phyloP scores from a whole-genome alignment of 2,888 invertebrate species.

The Phyllotreta cruciferae region DNA sequence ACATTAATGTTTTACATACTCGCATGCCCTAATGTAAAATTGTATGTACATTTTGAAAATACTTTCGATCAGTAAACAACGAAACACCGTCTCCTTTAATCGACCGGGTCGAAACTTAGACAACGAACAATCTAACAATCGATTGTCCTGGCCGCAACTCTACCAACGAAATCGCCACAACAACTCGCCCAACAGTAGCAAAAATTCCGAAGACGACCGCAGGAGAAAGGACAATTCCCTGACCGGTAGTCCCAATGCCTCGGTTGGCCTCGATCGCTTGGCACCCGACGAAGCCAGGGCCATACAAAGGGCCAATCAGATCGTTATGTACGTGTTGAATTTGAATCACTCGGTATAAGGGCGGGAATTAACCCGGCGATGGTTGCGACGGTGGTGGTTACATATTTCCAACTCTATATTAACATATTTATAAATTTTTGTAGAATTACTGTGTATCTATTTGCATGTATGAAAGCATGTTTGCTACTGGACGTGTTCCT shows the following conservation, averaged over 20 bases:
- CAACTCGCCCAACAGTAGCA: slow-evolving; percentile 43
- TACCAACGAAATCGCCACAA: slow-evolving; percentile 52
- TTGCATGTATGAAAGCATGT: no score
- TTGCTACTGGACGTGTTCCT: no score
- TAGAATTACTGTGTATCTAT: no score
- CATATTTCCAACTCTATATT: no score
- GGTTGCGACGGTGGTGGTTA: not conserved
- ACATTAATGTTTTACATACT: no score
- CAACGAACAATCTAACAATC: slow-evolving; percentile 60
- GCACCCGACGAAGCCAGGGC: slow-evolving; percentile 79
- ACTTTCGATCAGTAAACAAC: slow-evolving; percentile 56
- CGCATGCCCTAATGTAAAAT: no score
- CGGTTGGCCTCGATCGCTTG: slow-evolving; percentile 66
- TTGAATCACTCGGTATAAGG: not conserved
- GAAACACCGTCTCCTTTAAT: slow-evolving; percentile 55
- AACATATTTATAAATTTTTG: no score
- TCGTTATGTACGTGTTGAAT: slow-evolving; percentile 77
- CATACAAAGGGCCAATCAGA: slow-evolving; percentile 85
- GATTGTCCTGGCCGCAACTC: slow-evolving; percentile 68
- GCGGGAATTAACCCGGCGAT: slow-evolving; percentile 24
- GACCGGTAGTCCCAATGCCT: slow-evolving; percentile 57
- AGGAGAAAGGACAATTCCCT: slow-evolving; percentile 53
- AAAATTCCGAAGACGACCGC: slow-evolving; percentile 60
- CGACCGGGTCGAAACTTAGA: slow-evolving; percentile 59
- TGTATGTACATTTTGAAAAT: no score